Percentiles rank a stretch among this genome's conserved stretches.
Conservation (phyloP, 2,888 invertebrate species). For the Cylloceria caligata region DNA sequence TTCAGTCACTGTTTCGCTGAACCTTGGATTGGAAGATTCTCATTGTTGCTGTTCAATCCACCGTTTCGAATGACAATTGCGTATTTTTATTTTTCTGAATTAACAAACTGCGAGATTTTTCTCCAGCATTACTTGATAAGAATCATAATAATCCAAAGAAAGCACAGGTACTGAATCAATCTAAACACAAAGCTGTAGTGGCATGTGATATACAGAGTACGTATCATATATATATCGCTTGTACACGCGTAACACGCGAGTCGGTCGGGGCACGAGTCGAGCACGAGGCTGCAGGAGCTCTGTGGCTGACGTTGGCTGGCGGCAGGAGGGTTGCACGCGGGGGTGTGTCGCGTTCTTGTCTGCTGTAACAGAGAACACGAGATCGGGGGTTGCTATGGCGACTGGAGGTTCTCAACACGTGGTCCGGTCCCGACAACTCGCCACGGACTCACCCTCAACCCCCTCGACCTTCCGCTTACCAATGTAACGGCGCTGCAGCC, state of each 20-base stretch:
- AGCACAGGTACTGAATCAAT: background rate
- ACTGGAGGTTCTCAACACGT: conserved; percentile 83
- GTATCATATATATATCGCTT: background rate
- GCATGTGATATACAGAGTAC: background rate
- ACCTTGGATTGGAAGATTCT: too few species aligned
- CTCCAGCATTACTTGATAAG: background rate
- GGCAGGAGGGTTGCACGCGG: conserved; percentile 49
- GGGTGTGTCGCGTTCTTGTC: conserved; percentile 50
- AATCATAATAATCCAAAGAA: background rate
- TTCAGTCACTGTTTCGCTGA: too few species aligned
- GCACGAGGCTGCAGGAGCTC: conserved; percentile 48
- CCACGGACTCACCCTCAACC: conserved; percentile 44
- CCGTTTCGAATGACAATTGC: too few species aligned
- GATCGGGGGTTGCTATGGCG: conserved; percentile 82
- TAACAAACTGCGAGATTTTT: background rate
- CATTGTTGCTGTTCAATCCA: too few species aligned
- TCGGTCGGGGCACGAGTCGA: conserved; percentile 46
- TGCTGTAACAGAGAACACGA: conserved; percentile 54
- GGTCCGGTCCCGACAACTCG: conserved; percentile 72
- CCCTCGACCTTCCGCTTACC: conserved; percentile 5
- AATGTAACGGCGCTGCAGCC: conserved; percentile 51
- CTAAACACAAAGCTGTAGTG: background rate
- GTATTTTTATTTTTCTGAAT: background rate
- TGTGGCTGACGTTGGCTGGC: conserved; percentile 48
- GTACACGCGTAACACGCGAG: conserved; percentile 51